Conservation (phyloP, 2,888 invertebrate genomes). For the Drosophila pseudotakahashii region DNA sequence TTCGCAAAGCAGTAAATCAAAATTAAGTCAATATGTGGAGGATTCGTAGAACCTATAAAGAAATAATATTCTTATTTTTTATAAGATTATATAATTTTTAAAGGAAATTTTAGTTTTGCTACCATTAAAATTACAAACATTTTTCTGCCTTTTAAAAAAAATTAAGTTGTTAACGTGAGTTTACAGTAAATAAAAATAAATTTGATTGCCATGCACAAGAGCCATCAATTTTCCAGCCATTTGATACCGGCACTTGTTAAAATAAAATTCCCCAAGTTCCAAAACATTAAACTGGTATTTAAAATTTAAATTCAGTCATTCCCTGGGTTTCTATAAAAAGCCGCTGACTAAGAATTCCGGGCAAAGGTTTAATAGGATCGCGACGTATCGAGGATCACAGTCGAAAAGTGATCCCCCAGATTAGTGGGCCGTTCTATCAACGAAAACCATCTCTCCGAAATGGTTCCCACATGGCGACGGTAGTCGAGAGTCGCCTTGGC, state of each 20-base stretch:
- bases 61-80: background rate
- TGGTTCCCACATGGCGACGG: conserved; percentile 60
- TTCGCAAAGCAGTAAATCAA: conserved; percentile 10
- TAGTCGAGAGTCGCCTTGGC: conserved; percentile 48
- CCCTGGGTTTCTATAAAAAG: background rate
- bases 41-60: background rate
- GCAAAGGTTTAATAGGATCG: conserved; percentile 8
- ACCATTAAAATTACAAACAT: no score
- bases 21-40: background rate
- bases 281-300: background rate
- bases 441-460: conserved; percentile 28
- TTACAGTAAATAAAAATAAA: background rate
- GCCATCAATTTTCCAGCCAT: background rate
- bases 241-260: background rate
- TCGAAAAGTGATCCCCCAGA: conserved; percentile 22
- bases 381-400: conserved; percentile 3
- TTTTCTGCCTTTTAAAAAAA: background rate
- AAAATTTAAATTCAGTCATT: conserved; percentile 28
- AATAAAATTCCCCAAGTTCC: background rate
- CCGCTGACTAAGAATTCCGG: background rate
- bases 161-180: background rate
- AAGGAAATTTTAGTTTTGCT: no score
- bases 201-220: background rate
- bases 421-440: conserved; percentile 27
- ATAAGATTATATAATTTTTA: background rate